phyloP scores from a whole-genome alignment of 2,888 invertebrate species.

The Cyclophora punctaria region DNA sequence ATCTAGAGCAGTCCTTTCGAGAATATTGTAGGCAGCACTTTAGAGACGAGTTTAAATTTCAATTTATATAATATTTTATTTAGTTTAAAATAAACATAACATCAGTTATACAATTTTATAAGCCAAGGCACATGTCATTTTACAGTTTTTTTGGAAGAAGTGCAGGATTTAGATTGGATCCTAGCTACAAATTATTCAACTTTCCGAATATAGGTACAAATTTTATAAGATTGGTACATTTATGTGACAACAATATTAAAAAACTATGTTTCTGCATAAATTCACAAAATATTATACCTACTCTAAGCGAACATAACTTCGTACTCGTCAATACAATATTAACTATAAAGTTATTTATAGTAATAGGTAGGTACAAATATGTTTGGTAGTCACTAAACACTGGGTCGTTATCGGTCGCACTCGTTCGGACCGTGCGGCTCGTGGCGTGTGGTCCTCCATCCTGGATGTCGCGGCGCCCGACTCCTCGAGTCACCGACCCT shows the following conservation, averaged over 20 bases:
- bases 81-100: slow-evolving; percentile 55
- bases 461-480: no score
- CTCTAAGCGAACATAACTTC: slow-evolving; percentile 71
- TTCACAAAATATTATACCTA: slow-evolving; percentile 72
- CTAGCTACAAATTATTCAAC: slow-evolving; percentile 74
- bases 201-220: slow-evolving; percentile 74
- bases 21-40: slow-evolving; percentile 42
- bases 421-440: not conserved
- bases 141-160: slow-evolving; percentile 64
- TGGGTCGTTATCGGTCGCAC: slow-evolving; percentile 14
- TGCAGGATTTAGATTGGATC: slow-evolving; percentile 71
- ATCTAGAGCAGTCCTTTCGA: no score
- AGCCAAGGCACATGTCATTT: slow-evolving; percentile 72
- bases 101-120: slow-evolving; percentile 57
- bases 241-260: slow-evolving; percentile 75
- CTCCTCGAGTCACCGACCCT: no score
- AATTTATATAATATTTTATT: slow-evolving; percentile 33
- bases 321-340: slow-evolving; percentile 61
- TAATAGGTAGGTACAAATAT: slow-evolving; percentile 67
- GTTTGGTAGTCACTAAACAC: slow-evolving; percentile 32
- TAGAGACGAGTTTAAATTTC: slow-evolving; percentile 37
- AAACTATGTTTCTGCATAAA: slow-evolving; percentile 74
- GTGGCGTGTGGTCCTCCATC: not conserved
- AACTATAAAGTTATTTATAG: slow-evolving; percentile 63
- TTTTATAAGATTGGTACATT: slow-evolving; percentile 74